Evolutionary conservation across 1,140 invertebrate genomes (phyloP).

Genomic region (Drosophila mojavensis): DNA sequence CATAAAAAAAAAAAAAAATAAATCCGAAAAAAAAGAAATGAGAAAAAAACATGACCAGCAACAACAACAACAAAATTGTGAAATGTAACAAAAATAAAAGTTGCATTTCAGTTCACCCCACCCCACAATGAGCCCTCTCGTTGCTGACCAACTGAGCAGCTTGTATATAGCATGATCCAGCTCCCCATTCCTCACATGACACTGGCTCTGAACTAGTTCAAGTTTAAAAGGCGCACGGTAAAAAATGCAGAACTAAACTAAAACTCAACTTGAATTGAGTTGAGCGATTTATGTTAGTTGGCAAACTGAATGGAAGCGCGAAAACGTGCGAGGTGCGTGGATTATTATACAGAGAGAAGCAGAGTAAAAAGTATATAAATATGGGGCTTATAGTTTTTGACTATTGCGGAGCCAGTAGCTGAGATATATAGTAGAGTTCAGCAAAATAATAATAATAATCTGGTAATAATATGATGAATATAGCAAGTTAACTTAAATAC

Average conservation of each 20-base stretch:
- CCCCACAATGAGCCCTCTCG: neutral
- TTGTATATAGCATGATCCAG: constrained; percentile 3
- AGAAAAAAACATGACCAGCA: constrained; percentile 37
- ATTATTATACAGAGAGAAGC: neutral
- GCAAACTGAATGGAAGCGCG: constrained; percentile 24
- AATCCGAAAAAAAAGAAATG: constrained; percentile 10
- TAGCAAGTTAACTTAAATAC: neutral
- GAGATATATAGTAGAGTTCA: no score
- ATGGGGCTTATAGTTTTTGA: no score
- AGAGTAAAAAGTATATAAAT: no score
- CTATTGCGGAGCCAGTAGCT: no score
- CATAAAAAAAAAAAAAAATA: constrained; percentile 30
- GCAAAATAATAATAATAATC: no score
- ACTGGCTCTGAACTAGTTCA: constrained; percentile 32
- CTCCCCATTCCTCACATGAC: neutral
- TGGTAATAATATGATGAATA: no score
- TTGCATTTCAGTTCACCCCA: constrained; percentile 23
- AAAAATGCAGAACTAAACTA: constrained; percentile 13
- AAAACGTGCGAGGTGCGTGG: neutral
- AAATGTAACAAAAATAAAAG: constrained; percentile 49
- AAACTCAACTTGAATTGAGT: constrained; percentile 36
- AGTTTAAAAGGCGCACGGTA: constrained; percentile 40
- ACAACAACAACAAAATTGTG: constrained; percentile 20
- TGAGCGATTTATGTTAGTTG: constrained; percentile 31
- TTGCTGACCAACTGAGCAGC: constrained; percentile 9